Evolutionary conservation across 92 coral and sea anemone species (phyloP).

Genomic region (Porites cylindrica): DNA sequence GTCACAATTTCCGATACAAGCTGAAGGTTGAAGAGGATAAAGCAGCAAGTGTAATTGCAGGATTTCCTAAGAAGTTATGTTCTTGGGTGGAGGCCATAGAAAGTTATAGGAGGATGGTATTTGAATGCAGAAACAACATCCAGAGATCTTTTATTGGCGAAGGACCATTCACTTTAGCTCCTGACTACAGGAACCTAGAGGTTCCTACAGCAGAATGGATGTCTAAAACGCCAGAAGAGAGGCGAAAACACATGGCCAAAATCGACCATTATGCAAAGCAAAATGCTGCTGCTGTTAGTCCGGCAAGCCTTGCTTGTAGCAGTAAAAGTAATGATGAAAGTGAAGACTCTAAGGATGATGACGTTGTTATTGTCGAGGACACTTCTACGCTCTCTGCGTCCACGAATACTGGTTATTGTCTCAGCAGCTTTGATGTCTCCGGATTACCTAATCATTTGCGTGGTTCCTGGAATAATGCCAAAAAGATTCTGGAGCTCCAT

Average conservation of each 20-base stretch:
- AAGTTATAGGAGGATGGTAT: conserved; percentile 38
- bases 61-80: conserved; percentile 12
- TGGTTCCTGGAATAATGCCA: conserved; percentile 20
- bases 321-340: background rate
- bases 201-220: conserved; percentile 6
- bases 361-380: conserved; percentile 9
- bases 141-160: conserved; percentile 38
- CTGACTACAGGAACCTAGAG: conserved; percentile 28
- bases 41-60: conserved; percentile 25
- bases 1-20: conserved; percentile 49
- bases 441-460: conserved; percentile 5
- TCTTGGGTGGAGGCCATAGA: conserved; percentile 47
- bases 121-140: conserved; percentile 28
- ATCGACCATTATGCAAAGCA: conserved; percentile 14
- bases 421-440: conserved; percentile 8
- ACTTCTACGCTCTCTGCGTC: background rate
- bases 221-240: conserved; percentile 2
- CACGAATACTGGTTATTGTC: background rate
- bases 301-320: conserved; percentile 3
- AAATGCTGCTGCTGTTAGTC: conserved; percentile 10
- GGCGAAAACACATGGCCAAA: conserved; percentile 21
- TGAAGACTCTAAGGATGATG: conserved; percentile 22
- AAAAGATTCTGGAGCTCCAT: conserved; percentile 2
- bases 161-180: conserved; percentile 45
- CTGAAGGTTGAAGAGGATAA: conserved; percentile 30